phyloP scores from a whole-genome alignment of 2,888 invertebrate species.

The Lepidochitona cinerea region DNA sequence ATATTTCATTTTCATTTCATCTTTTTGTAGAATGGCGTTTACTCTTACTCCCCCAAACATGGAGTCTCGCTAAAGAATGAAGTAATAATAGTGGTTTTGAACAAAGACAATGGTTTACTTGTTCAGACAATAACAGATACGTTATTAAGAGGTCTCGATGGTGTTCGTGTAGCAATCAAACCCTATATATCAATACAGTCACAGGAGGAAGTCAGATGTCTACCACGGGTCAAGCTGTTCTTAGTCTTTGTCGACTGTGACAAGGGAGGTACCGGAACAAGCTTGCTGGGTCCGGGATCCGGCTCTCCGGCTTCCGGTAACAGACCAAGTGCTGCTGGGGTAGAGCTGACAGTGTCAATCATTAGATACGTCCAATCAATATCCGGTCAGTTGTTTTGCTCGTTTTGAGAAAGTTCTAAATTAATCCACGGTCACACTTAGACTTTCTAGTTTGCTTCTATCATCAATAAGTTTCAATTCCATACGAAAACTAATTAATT shows the following conservation, averaged over 20 bases:
- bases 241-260: slow-evolving; percentile 52
- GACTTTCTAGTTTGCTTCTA: too few relatives aligned
- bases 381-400: background rate
- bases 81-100: slow-evolving; percentile 49
- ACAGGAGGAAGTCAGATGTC: slow-evolving; percentile 44
- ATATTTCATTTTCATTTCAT: too few relatives aligned
- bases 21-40: slow-evolving; percentile 39
- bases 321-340: background rate
- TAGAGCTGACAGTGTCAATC: background rate
- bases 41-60: slow-evolving; percentile 49
- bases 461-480: too few relatives aligned
- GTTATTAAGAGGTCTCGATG: slow-evolving; percentile 50
- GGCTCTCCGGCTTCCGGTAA: background rate
- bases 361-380: slow-evolving; percentile 1
- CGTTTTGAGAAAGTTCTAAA: too few relatives aligned
- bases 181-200: slow-evolving; percentile 49
- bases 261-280: slow-evolving; percentile 21
- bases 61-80: slow-evolving; percentile 45
- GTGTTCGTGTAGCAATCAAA: slow-evolving; percentile 44
- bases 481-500: too few relatives aligned
- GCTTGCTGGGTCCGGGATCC: background rate
- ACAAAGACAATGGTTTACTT: slow-evolving; percentile 43
- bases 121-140: slow-evolving; percentile 43
- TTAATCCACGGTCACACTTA: too few relatives aligned
- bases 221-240: slow-evolving; percentile 53